Conservation (phyloP, 2,113 vertebrate species). For the Antigone vipio region DNA sequence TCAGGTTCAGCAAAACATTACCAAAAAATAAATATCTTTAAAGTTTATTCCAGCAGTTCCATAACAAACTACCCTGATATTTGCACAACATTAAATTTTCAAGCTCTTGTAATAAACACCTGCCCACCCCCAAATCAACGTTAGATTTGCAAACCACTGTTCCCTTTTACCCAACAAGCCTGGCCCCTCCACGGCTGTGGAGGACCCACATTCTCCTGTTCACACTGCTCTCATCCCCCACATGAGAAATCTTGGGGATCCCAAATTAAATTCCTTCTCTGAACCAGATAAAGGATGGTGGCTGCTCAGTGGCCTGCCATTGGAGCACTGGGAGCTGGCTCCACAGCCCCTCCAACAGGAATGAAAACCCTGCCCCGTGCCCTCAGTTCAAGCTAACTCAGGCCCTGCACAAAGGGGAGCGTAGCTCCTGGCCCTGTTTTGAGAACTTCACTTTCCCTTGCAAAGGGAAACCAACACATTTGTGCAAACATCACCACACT, state of each 20-base stretch:
- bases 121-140: neutral
- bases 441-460: neutral
- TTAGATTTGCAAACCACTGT: neutral
- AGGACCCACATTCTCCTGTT: neutral
- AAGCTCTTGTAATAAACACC: neutral
- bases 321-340: neutral
- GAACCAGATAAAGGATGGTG: neutral
- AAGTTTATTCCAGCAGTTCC: neutral
- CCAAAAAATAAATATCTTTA: neutral
- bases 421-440: neutral
- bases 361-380: fast-evolving
- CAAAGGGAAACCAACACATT: neutral
- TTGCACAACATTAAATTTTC: neutral
- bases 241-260: fast-evolving
- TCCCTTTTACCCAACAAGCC: neutral
- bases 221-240: neutral
- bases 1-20: neutral
- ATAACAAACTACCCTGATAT: neutral
- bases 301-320: neutral
- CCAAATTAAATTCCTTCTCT: neutral
- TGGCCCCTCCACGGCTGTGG: fast-evolving
- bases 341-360: neutral
- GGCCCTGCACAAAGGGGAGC: neutral
- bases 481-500: neutral
- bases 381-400: neutral